Conservation (phyloP, 2,113 vertebrate genomes). For the Poicephalus meyeri region DNA sequence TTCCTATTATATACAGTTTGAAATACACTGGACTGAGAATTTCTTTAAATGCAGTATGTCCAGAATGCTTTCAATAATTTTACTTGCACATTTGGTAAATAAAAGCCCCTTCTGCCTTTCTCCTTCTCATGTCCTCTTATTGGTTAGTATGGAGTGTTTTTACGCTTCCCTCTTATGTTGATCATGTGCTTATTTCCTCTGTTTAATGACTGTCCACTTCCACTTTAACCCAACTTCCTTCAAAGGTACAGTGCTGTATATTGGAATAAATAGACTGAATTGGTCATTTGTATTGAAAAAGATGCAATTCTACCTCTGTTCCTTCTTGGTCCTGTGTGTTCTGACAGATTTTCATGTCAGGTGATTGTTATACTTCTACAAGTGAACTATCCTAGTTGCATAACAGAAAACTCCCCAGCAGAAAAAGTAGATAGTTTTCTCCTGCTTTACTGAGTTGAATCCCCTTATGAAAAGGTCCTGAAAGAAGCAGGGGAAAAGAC, state of each 20-base stretch:
- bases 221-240: not conserved
- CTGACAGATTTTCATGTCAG: not conserved
- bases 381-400: not conserved
- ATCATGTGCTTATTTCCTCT: not conserved
- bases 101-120: not conserved
- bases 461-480: not conserved
- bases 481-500: not conserved
- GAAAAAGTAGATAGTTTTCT: not conserved
- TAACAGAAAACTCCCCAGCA: not conserved
- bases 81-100: not conserved
- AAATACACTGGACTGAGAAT: not conserved
- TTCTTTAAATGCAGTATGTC: not conserved
- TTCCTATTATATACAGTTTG: not conserved
- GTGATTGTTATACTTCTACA: not conserved
- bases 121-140: not conserved
- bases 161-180: not conserved
- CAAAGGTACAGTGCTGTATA: not conserved
- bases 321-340: not conserved
- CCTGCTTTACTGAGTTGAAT: not conserved
- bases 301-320: not conserved
- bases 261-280: not conserved
- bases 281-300: not conserved
- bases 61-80: not conserved
- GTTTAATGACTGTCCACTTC: not conserved
- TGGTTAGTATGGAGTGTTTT: not conserved